Evolutionary conservation across 1,140 invertebrate species (phyloP), one percentile per base, ranked within the genome.

Genomic region (Sesamia nonagrioides): DNA sequence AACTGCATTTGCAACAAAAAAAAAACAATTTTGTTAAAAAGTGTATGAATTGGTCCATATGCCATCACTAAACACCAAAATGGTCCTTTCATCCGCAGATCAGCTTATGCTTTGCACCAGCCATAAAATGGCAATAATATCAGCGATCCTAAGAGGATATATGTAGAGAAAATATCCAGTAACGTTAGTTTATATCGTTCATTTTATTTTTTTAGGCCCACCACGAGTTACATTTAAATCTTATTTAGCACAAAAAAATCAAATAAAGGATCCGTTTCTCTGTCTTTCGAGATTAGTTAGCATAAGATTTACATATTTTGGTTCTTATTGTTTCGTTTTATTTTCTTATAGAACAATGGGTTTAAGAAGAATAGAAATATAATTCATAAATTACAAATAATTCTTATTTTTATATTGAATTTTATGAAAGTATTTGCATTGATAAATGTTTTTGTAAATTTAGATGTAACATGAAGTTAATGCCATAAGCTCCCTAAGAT

Each of bases 111-210:
- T 56, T 74, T 74, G 71, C 52, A 74, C 71, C 71, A 74, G n/a
- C 33, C 42, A 40, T 50, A 48, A 78, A 78, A 58, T 56, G 40
- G 61, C 71, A 78, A 76, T 78, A 72, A 78, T 78, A 78, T 75
- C 72, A 75, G 18, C 33, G 33, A 15, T 58, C 77, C 72, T 71
- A 61, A 78, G 56, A 63, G 72, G 42, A 78, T 76, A 75, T 82
- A 75, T 75, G 69, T 78, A 68, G 21, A 69, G 58, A 71, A 77
- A 73, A 81, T 74, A 68, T 78, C 79, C 69, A 35, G 58, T 77
- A 81, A 81, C 74, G 69, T 66, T 69, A 77, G 56, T 81, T 77
- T 78, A 81, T 71, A 37, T n/a, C 52, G 52, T 76, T 72, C 61
- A 72, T 80, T 80, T 68, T 72, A 71, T 66, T 68, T 74, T 27